These are phyloP conservation scores for Zosterops pallidus DNA, from an alignment of 2,113 vertebrate species.

Conservation along the genomic window DNA sequence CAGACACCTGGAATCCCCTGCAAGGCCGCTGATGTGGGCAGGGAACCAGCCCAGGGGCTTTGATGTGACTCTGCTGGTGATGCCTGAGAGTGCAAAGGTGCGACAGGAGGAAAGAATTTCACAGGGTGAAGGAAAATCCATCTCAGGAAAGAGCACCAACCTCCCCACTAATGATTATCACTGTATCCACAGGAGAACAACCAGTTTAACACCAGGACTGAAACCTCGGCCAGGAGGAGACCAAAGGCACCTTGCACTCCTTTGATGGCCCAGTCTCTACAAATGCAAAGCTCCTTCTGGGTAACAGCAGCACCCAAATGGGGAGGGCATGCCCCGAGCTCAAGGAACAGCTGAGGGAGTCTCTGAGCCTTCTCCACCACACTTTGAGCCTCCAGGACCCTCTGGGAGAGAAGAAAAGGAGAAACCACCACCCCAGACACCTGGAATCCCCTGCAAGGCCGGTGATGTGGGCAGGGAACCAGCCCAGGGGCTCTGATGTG, in stretches of 20 bases:
- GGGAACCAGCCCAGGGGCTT: not conserved
- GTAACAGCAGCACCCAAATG: not conserved
- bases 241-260: not conserved
- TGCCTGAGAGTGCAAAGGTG: not conserved
- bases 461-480: not conserved
- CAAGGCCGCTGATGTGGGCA: not conserved
- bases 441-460: not conserved
- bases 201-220: not conserved
- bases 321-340: not conserved
- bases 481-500: fast-evolving
- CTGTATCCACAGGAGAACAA: not conserved
- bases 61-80: not conserved
- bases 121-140: not conserved
- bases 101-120: not conserved
- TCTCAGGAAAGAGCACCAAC: not conserved
- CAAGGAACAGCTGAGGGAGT: fast-evolving
- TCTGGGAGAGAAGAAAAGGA: not conserved
- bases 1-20: not conserved
- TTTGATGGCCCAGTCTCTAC: conserved; percentile 26
- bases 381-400: not conserved
- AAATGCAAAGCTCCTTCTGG: conserved; percentile 34
- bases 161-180: not conserved
- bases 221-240: not conserved
- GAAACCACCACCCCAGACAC: not conserved
- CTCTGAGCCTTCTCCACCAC: not conserved